A percentile compares a stretch with the other conserved stretches of the same genome.
phyloP scores from a whole-genome alignment of 2,113 vertebrate species.

The Xiphorhynchus elegans region DNA sequence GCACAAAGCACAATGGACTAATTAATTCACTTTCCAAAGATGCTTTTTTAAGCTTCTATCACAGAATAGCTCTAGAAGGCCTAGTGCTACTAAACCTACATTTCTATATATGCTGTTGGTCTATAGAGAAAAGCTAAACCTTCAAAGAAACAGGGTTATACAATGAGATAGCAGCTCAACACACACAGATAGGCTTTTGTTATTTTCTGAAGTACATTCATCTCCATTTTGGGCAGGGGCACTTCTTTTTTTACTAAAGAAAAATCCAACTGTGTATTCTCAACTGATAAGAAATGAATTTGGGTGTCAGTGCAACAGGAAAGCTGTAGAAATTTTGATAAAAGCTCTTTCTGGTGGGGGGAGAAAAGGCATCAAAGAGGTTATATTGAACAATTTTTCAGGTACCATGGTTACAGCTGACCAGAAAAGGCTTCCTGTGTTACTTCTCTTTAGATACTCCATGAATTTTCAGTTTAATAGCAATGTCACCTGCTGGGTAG shows the following conservation, averaged over 20 bases:
- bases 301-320: not conserved
- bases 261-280: conserved; percentile 33
- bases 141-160: conserved; percentile 47
- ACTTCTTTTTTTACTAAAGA: not conserved
- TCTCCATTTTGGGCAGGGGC: conserved; percentile 5
- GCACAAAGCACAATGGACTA: not conserved
- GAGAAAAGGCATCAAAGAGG: not conserved
- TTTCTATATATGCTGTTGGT: not conserved
- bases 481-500: not conserved
- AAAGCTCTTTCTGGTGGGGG: not conserved
- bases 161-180: conserved; percentile 34
- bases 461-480: not conserved
- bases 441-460: not conserved
- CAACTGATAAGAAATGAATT: conserved; percentile 36
- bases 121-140: not conserved
- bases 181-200: conserved; percentile 32
- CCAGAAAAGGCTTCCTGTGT: not conserved
- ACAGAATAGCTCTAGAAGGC: not conserved
- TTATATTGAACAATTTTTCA: not conserved
- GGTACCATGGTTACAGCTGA: conserved; percentile 10
- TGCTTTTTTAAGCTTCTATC: not conserved
- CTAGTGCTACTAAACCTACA: not conserved
- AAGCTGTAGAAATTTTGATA: conserved; percentile 13
- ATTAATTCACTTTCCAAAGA: not conserved
- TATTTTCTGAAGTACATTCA: conserved; percentile 52